phyloP scores from a whole-genome alignment of 2,888 invertebrate genomes.

The Drosophila falleni region DNA sequence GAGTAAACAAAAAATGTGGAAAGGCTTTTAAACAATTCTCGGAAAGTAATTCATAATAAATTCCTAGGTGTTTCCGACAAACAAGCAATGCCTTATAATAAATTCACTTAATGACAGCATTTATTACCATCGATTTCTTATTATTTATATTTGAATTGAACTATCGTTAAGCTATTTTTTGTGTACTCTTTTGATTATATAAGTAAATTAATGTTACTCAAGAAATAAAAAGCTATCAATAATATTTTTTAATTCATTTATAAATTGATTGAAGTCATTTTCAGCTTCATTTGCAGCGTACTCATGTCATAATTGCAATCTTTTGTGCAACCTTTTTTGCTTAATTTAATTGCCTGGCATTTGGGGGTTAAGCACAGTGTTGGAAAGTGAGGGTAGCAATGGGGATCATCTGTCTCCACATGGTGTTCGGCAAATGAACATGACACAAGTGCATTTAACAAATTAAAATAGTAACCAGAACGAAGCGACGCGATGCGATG shows the following conservation, averaged over 20 bases:
- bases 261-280: not conserved
- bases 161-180: not conserved
- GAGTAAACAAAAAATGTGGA: not conserved
- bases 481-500: slow-evolving; percentile 52
- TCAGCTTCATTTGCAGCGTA: not conserved
- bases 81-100: slow-evolving; percentile 4
- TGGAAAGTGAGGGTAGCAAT: not conserved
- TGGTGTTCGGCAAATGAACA: slow-evolving; percentile 52
- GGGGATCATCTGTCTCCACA: not conserved
- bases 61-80: slow-evolving; percentile 3
- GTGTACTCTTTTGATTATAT: too few relatives aligned
- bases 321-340: not conserved
- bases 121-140: slow-evolving; percentile 8
- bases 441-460: slow-evolving; percentile 76
- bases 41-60: slow-evolving; percentile 9
- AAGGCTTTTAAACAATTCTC: slow-evolving; percentile 10
- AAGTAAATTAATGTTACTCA: too few relatives aligned
- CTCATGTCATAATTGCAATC: slow-evolving; percentile 1
- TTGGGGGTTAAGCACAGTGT: slow-evolving; percentile 8
- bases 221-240: not conserved
- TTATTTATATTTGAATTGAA: not conserved
- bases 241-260: too few relatives aligned
- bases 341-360: slow-evolving; percentile 5
- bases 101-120: slow-evolving; percentile 13
- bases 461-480: slow-evolving; percentile 72